These are phyloP conservation scores for Potamarius usumacintae DNA, from an alignment of 2,113 vertebrate genomes.

Conservation along the genomic window DNA sequence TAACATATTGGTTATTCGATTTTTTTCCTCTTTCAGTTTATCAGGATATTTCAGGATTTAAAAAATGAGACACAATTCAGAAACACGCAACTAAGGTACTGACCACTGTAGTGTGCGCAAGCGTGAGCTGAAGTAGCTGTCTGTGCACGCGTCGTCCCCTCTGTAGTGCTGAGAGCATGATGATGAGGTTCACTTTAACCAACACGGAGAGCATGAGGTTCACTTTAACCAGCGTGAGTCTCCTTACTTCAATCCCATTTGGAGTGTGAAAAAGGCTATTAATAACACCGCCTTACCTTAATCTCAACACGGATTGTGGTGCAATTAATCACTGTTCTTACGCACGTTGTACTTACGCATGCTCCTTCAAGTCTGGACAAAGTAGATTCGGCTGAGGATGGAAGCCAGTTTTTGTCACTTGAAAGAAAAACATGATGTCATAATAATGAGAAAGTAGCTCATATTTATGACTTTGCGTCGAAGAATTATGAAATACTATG, in stretches of 20 bases:
- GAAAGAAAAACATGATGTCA: too few relatives aligned
- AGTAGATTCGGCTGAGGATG: background rate
- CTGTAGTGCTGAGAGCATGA: slow-evolving; percentile 61
- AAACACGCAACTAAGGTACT: slow-evolving; percentile 10
- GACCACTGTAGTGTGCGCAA: slow-evolving; percentile 62
- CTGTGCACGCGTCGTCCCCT: slow-evolving; percentile 51
- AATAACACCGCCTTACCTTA: slow-evolving; percentile 59
- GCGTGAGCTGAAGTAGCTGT: slow-evolving; percentile 55
- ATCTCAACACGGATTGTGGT: slow-evolving; percentile 56
- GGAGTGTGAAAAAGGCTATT: slow-evolving; percentile 62
- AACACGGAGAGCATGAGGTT: slow-evolving; percentile 64
- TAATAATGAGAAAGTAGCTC: too few relatives aligned
- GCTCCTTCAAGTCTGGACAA: background rate
- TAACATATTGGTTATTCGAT: background rate
- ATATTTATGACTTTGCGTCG: too few relatives aligned
- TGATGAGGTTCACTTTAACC: slow-evolving; percentile 40
- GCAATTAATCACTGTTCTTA: slow-evolving; percentile 57
- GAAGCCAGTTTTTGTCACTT: too few relatives aligned
- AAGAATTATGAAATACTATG: too few relatives aligned
- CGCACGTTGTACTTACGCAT: slow-evolving; percentile 16
- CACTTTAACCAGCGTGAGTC: slow-evolving; percentile 66
- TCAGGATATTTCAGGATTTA: background rate
- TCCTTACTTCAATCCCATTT: slow-evolving; percentile 67
- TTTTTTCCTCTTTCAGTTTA: background rate
- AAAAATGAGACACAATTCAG: background rate